Evolutionary conservation across 2,113 vertebrate genomes (phyloP).

Genomic region (Perca fluviatilis): DNA sequence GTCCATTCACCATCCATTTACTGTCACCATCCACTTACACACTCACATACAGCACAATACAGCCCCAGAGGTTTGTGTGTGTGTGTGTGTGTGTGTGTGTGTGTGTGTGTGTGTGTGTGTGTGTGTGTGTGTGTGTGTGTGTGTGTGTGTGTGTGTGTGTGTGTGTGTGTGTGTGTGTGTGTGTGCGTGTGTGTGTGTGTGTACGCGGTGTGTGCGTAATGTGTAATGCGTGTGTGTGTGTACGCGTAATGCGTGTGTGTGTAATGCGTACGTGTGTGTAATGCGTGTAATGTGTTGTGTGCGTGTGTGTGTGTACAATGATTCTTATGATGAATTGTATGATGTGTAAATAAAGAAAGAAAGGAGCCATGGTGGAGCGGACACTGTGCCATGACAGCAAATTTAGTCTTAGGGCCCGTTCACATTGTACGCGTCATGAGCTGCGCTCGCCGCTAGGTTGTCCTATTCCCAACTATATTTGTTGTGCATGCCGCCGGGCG

Average conservation of each 20-base stretch:
- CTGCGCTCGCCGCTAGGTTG: no score
- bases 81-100: background rate
- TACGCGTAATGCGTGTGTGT: background rate
- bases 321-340: conserved; percentile 5
- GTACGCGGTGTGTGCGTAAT: background rate
- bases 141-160: background rate
- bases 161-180: background rate
- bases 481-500: no score
- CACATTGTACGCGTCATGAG: no score
- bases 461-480: no score
- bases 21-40: background rate
- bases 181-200: background rate
- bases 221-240: background rate
- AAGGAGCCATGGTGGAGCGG: conserved; percentile 22
- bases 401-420: background rate
- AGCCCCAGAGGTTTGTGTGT: background rate
- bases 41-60: conserved; percentile 3
- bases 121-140: background rate
- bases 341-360: background rate
- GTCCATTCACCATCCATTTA: no score
- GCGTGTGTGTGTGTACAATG: background rate
- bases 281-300: background rate
- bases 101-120: background rate
- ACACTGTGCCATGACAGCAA: conserved; percentile 20
- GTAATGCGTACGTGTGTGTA: background rate